Evolutionary conservation across 1,140 invertebrate genomes (phyloP).

Genomic region (Atta colombica): DNA sequence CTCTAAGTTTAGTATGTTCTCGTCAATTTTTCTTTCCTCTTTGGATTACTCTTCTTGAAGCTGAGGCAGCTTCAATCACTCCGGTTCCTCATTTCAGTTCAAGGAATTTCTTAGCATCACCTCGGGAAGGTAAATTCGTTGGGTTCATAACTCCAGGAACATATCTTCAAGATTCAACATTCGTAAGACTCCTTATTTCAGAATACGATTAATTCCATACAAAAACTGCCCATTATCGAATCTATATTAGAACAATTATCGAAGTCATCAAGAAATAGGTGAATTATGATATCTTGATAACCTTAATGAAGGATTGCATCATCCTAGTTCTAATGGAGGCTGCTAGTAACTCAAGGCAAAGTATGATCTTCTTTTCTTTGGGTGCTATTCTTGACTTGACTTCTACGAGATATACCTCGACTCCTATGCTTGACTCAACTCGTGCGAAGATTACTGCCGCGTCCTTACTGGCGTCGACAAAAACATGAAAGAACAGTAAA

Average conservation of each 20-base stretch:
- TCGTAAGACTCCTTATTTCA: constrained; percentile 48
- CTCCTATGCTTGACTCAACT: not conserved
- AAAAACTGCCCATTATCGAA: constrained; percentile 46
- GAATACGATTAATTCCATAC: constrained; percentile 52
- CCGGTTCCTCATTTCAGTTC: constrained; percentile 70
- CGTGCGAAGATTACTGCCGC: not conserved
- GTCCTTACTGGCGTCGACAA: not conserved
- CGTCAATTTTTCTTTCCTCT: constrained; percentile 22
- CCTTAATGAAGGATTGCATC: not conserved
- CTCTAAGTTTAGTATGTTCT: constrained; percentile 58
- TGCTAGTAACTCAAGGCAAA: not conserved
- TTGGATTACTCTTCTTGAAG: constrained; percentile 46
- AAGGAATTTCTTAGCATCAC: constrained; percentile 68
- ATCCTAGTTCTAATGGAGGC: not conserved
- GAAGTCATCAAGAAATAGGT: constrained; percentile 61
- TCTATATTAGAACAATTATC: constrained; percentile 46
- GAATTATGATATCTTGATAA: not conserved
- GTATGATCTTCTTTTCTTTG: not conserved
- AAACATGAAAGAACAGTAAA: not conserved
- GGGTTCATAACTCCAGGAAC: constrained; percentile 54
- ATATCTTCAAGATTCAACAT: constrained; percentile 55
- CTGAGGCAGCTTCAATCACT: constrained; percentile 71
- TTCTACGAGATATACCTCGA: not conserved
- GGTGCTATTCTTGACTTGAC: not conserved
- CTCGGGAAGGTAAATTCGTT: constrained; percentile 71